phyloP scores from a whole-genome alignment of 2,888 invertebrate species.

The Athalia cordata region DNA sequence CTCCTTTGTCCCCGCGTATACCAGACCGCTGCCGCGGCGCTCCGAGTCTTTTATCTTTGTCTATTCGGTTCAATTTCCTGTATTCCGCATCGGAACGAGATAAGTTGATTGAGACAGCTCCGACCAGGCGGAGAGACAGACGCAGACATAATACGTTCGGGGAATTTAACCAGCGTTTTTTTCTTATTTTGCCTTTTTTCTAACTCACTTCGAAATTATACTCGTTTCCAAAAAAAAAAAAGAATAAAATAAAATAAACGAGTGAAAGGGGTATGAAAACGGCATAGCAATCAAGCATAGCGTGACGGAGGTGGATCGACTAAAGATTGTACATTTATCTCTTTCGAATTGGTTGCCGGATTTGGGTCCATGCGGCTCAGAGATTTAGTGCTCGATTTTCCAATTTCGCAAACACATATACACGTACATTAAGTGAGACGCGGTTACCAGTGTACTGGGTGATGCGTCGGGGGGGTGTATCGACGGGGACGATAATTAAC shows the following conservation, averaged over 20 bases:
- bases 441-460: not conserved
- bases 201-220: not conserved
- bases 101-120: conserved; percentile 14
- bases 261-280: not conserved
- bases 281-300: not conserved
- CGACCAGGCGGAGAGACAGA: too few species aligned
- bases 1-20: conserved; percentile 25
- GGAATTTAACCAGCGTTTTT: too few species aligned
- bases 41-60: conserved; percentile 31
- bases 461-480: conserved; percentile 47
- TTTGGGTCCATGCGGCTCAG: not conserved
- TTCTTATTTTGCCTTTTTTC: too few species aligned
- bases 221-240: not conserved
- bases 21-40: not conserved
- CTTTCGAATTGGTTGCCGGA: not conserved
- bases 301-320: not conserved
- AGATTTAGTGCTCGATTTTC: conserved; percentile 3
- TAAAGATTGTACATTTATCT: too few species aligned
- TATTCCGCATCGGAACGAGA: conserved; percentile 26
- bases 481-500: conserved; percentile 61
- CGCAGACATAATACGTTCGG: too few species aligned
- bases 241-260: not conserved
- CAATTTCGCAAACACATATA: not conserved
- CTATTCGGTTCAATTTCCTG: conserved; percentile 17
- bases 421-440: conserved; percentile 44